phyloP scores from a whole-genome alignment of 2,888 invertebrate genomes.

The Cabera pusaria region DNA sequence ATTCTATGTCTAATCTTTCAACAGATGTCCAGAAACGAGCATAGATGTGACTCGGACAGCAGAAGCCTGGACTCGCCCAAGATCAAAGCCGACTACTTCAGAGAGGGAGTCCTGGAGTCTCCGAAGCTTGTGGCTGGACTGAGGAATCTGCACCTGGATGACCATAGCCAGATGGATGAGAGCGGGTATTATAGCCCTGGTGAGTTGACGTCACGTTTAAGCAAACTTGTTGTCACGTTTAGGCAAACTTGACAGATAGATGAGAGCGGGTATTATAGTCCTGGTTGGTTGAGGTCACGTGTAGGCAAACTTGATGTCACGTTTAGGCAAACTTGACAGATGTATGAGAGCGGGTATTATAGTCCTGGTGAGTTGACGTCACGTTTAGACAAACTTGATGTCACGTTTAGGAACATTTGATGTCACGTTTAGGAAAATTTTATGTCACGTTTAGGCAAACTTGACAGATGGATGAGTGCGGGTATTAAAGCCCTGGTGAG shows the following conservation, averaged over 20 bases:
- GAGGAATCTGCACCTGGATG: slow-evolving; percentile 71
- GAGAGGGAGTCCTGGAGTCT: slow-evolving; percentile 66
- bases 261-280: slow-evolving; percentile 78
- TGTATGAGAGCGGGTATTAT: slow-evolving; percentile 79
- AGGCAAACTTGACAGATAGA: slow-evolving; percentile 81
- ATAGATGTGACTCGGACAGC: slow-evolving; percentile 68
- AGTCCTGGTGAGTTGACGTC: slow-evolving; percentile 67
- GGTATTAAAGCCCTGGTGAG: slow-evolving; percentile 76
- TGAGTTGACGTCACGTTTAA: too few relatives aligned
- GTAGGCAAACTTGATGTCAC: too few relatives aligned
- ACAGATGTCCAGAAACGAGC: slow-evolving; percentile 65
- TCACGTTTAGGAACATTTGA: too few relatives aligned
- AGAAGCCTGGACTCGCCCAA: slow-evolving; percentile 74
- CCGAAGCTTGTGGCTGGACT: slow-evolving; percentile 69
- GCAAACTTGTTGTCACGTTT: too few relatives aligned
- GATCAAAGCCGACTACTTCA: slow-evolving; percentile 67
- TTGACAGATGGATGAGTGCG: slow-evolving; percentile 81
- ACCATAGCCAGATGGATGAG: slow-evolving; percentile 77
- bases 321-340: too few relatives aligned
- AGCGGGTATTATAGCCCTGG: slow-evolving; percentile 79
- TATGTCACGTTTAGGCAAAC: too few relatives aligned
- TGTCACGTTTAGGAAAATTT: slow-evolving; percentile 73
- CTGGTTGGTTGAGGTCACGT: slow-evolving; percentile 59
- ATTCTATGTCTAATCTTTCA: slow-evolving; percentile 32
- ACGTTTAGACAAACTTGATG: too few relatives aligned